Conservation (phyloP, 2,113 vertebrate species). For the Dasyprocta punctata region DNA sequence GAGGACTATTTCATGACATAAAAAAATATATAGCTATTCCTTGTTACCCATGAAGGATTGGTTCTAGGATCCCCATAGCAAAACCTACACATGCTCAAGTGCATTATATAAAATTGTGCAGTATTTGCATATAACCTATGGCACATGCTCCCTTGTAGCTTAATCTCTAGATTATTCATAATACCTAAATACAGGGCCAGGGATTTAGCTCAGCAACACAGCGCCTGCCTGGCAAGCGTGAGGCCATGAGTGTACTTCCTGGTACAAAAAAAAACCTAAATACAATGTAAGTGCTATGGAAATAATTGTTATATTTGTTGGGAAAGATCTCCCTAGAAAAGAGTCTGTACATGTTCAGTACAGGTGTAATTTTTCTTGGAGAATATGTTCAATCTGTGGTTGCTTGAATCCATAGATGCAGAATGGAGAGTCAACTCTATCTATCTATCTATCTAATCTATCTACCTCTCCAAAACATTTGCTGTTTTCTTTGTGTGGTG, state of each 20-base stretch:
- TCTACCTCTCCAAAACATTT: background rate
- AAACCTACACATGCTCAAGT: background rate
- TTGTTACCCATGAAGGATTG: background rate
- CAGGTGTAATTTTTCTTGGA: background rate
- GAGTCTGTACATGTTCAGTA: background rate
- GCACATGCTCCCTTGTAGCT: background rate
- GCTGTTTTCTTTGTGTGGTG: background rate
- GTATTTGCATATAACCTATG: background rate
- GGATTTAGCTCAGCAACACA: background rate
- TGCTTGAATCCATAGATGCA: background rate
- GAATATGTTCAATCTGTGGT: background rate
- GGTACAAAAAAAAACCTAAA: background rate
- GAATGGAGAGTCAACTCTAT: background rate
- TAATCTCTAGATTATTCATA: background rate
- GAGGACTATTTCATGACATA: background rate
- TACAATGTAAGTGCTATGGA: background rate
- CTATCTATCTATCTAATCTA: background rate
- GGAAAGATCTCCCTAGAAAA: background rate
- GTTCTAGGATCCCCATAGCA: too few species aligned
- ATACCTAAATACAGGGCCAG: background rate
- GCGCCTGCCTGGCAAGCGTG: background rate
- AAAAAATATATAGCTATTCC: background rate
- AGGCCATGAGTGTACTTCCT: background rate
- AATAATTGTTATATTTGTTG: background rate
- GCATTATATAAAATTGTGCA: background rate